Base-by-base conservation (phyloP, 2,113 vertebrate genomes). In the Acanthochromis polyacanthus region DNA sequence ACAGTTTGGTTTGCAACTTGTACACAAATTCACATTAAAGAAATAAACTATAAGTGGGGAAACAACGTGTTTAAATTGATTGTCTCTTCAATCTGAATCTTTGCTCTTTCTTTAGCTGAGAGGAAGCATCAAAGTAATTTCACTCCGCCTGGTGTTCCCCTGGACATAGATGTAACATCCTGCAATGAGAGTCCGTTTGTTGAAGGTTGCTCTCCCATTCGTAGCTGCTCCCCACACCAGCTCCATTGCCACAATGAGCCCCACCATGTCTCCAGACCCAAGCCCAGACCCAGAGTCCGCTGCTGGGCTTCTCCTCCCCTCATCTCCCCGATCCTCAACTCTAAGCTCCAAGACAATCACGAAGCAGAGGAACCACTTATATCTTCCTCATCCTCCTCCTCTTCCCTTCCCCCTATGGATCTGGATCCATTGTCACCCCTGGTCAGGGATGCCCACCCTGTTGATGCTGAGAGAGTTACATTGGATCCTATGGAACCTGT, bases 141-240 rank as follows among this genome's bases (percentile, higher is more conserved):
- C 74, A 97, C 96, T 69, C 97, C 98, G 19, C 94, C 94, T 12
- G 78, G 91, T 36, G 88, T 93, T 25, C 87, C 85, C 25, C 91
- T 94, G n/a, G 88, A 84, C 28, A 50, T 80, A 16, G 91, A 93
- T 30, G 73, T 93, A 51, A 89, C 88, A 61, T 68, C 93, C 1
- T 89, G 92, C 19, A 89, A 90, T 12, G 91, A 91, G 91, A 98
- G 96, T 87, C 96, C 97, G 5, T 97, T 95, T 1, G 95, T 98
- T 36, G 98, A 99, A 75, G 97, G 97, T 22, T 99, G 96, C 85
- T 99, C 98, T 73, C 97, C 98, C 12, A 97, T 99, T 81, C 96
- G 94, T 63, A 97, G 93, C 59, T 95, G 92, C 67, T 97, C 97
- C 74, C 96, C 96, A 4, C 77, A 94, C 75, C 95, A 88, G 38